Conservation (phyloP, 1,140 invertebrate species). For the Laodelphax striatellus region DNA sequence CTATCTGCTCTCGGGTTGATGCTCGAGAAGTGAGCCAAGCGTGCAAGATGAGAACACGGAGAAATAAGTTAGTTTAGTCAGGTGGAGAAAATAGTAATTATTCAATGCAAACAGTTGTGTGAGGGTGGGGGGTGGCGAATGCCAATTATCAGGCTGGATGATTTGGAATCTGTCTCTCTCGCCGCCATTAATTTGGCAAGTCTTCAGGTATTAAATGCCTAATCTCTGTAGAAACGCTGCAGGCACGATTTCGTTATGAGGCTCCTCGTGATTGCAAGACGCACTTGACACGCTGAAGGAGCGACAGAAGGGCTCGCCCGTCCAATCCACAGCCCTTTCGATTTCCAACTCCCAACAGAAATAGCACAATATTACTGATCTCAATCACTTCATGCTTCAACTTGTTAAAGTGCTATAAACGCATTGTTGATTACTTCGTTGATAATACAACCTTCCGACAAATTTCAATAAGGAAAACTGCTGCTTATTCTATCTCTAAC, state of each 20-base stretch:
- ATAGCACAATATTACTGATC: too few species aligned
- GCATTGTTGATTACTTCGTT: too few species aligned
- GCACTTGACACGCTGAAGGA: too few species aligned
- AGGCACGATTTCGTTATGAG: neutral
- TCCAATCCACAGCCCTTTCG: too few species aligned
- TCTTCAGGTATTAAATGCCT: neutral
- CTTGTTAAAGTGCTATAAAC: too few species aligned
- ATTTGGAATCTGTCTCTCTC: neutral
- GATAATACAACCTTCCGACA: too few species aligned
- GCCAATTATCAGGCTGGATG: neutral
- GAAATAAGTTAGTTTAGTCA: neutral
- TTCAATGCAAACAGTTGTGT: neutral
- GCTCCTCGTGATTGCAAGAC: too few species aligned
- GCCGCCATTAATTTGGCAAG: neutral
- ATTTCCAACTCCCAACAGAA: too few species aligned
- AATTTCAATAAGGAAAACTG: too few species aligned
- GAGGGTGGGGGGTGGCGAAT: neutral
- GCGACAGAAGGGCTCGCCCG: too few species aligned
- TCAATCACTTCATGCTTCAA: too few species aligned
- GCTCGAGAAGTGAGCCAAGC: neutral
- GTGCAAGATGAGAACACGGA: neutral
- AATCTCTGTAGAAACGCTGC: neutral
- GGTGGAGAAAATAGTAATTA: conserved; percentile 1
- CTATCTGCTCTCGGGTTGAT: neutral
- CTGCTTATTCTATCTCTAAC: too few species aligned